phyloP scores from a whole-genome alignment of 2,888 invertebrate species.

The Pegoplata infirma region DNA sequence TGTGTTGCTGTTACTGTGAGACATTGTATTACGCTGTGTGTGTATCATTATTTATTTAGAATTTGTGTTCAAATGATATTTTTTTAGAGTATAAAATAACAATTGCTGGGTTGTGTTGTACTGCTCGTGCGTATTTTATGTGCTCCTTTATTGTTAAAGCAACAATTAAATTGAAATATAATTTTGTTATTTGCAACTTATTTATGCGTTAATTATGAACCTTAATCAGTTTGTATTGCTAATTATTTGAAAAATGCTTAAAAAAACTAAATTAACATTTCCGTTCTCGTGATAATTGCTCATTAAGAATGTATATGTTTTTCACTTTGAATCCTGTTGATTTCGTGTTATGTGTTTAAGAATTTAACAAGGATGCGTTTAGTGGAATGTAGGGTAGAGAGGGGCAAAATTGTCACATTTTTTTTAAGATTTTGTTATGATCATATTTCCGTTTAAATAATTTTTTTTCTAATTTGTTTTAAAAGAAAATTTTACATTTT shows the following conservation, averaged over 20 bases:
- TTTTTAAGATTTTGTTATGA: no score
- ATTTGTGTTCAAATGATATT: conserved; percentile 20
- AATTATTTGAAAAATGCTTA: not conserved
- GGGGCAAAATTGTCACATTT: no score
- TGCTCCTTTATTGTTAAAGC: conserved; percentile 48
- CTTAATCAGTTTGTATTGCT: conserved; percentile 28
- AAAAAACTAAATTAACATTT: not conserved
- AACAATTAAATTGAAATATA: conserved; percentile 21
- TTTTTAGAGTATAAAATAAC: not conserved
- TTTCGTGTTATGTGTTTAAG: no score
- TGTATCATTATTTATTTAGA: not conserved
- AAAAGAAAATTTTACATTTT: no score
- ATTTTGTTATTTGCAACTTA: conserved; percentile 34
- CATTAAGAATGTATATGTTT: not conserved
- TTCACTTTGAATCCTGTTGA: no score
- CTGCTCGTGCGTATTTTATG: not conserved
- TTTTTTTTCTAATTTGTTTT: no score
- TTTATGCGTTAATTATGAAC: conserved; percentile 50
- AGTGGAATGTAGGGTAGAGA: no score
- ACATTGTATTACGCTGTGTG: not conserved
- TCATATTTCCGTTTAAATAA: no score
- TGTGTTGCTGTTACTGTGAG: no score
- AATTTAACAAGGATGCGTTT: no score
- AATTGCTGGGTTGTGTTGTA: no score
- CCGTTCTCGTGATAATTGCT: not conserved